Conservation (phyloP, 1,140 invertebrate genomes). For the Steinernema feltiae region DNA sequence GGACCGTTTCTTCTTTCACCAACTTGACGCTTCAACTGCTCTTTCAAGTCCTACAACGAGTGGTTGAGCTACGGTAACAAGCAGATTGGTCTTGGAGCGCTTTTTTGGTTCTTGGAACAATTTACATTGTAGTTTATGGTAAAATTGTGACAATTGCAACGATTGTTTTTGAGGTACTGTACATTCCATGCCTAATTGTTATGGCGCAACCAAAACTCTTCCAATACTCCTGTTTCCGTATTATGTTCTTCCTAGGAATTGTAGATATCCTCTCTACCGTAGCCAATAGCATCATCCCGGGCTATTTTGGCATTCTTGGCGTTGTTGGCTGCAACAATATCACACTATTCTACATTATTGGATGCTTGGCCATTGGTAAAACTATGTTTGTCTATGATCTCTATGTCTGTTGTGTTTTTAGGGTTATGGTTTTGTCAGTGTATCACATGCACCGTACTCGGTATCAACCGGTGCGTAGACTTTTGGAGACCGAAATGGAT, state of each 20-base stretch:
- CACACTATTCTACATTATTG: neutral
- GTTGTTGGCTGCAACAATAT: neutral
- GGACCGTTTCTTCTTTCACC: neutral
- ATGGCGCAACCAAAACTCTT: neutral
- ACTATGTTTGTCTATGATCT: neutral
- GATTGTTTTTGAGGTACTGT: neutral
- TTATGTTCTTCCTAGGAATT: slow-evolving; percentile 5
- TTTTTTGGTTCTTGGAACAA: neutral
- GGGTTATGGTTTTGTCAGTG: neutral
- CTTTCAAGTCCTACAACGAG: neutral
- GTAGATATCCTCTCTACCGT: neutral
- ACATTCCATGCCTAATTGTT: neutral
- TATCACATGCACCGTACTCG: neutral
- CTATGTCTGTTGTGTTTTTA: too few species aligned
- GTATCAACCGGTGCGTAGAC: neutral
- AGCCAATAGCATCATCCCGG: neutral
- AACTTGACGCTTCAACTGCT: neutral
- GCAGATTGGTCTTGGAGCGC: neutral
- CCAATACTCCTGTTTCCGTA: neutral
- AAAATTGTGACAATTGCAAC: neutral
- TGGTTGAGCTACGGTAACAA: neutral
- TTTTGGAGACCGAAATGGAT: neutral
- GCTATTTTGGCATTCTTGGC: neutral
- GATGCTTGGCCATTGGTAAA: neutral
- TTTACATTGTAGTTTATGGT: neutral